Evolutionary conservation across 2,113 vertebrate genomes (phyloP), one percentile per base, ranked within the genome.

Genomic region (Leptosomus discolor): DNA sequence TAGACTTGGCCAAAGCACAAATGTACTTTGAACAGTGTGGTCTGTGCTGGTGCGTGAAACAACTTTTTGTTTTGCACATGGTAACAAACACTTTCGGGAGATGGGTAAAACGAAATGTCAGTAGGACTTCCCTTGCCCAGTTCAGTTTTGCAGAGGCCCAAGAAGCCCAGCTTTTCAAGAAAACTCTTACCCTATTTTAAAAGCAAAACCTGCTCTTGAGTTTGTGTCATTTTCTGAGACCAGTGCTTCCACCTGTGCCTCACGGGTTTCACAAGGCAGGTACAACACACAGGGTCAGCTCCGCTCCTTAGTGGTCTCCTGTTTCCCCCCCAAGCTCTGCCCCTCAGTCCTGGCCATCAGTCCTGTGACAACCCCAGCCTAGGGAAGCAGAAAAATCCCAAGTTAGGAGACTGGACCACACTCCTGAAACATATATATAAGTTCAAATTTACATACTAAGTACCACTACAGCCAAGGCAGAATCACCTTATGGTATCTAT

Each of bases 261-360:
- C 12, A 21, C 1, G 4, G 21, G 4, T 68, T 90, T 81, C 63
- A 50, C 18, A 20, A 45, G 36, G 16, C 43, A 57, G 37, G 4
- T 78, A 11, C 18, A n/a, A 17, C 2, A 12, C 11, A 36, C 2
- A 5, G 0, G 2, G 11, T 74, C 32, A 53, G 13, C 30, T 18
- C 20, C 46, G 27, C 34, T 56, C 23, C 32, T 56, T 2, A 2
- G 16, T 29, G 45, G 18, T 20, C 43, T 46, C 24, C 37, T 57
- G 14, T 9, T 70, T 3, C 11, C 7, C 12, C 7, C 27, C 8
- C 1, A 2, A 51, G 26, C 36, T 86, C 71, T 83, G 27, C 5
- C 30, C 48, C 18, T 70, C 54, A 30, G 41, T 32, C n/a, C 57
- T 54, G 60, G 20, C 26, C n/a, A 21, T 64, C 37, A 41, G 32